Conservation (phyloP, 2,888 invertebrate species). For the Hypsopygia costalis region DNA sequence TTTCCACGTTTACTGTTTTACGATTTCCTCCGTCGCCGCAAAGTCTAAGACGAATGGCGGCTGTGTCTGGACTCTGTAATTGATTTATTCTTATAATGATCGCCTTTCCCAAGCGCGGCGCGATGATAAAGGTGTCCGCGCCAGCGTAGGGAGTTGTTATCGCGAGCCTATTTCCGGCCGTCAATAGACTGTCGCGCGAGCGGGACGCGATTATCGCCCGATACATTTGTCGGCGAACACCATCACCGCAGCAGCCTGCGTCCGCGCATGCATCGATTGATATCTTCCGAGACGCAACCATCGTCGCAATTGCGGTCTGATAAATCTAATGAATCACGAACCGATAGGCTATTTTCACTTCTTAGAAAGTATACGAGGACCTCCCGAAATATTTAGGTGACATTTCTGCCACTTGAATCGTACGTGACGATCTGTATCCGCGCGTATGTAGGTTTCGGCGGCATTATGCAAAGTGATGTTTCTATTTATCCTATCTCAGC, state of each 20-base stretch:
- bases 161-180: constrained; percentile 76
- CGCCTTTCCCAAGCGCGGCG: constrained; percentile 64
- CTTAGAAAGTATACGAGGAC: constrained; percentile 24
- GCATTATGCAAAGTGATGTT: constrained; percentile 73
- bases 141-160: constrained; percentile 72
- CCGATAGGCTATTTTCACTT: constrained; percentile 32
- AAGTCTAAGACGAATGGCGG: constrained; percentile 36
- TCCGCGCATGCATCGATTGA: constrained; percentile 51
- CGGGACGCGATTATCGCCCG: constrained; percentile 67
- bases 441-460: constrained; percentile 52
- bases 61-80: constrained; percentile 44
- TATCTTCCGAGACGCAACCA: constrained; percentile 54
- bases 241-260: constrained; percentile 42
- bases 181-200: constrained; percentile 55
- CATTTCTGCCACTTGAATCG: constrained; percentile 49
- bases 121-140: constrained; percentile 63
- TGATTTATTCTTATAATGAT: constrained; percentile 74
- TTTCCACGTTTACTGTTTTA: constrained; percentile 36
- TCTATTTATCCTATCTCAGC: constrained; percentile 72
- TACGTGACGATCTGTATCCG: constrained; percentile 57
- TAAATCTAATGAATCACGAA: constrained; percentile 60
- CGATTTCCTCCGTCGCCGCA: constrained; percentile 37
- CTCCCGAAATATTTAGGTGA: constrained; percentile 46
- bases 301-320: constrained; percentile 63
- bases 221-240: constrained; percentile 76